phyloP scores from a whole-genome alignment of 2,888 invertebrate genomes.

The Pocota personata region DNA sequence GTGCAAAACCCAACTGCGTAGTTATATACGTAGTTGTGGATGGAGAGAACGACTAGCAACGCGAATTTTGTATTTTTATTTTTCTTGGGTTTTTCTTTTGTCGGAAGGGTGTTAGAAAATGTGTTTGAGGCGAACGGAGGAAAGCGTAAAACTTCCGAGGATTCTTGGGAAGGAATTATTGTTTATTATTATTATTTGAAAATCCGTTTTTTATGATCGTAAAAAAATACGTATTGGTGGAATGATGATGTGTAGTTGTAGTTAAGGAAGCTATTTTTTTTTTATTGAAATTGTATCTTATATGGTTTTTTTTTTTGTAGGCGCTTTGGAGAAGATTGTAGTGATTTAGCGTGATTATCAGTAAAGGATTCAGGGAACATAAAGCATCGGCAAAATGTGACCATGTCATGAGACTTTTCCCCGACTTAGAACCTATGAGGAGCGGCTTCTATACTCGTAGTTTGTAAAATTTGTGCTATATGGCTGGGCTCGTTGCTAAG shows the following conservation, averaged over 20 bases:
- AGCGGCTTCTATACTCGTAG: too few relatives aligned
- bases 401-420: too few relatives aligned
- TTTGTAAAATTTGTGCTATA: too few relatives aligned
- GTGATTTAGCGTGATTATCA: too few relatives aligned
- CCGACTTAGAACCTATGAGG: too few relatives aligned
- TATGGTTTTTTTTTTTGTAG: too few relatives aligned
- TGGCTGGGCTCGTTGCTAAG: too few relatives aligned
- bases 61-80: background rate
- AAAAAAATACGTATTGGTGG: background rate
- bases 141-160: conserved; percentile 20
- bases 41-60: background rate
- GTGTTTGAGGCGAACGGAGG: background rate
- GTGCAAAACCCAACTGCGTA: conserved; percentile 55
- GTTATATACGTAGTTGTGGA: background rate
- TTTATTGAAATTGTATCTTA: conserved; percentile 1
- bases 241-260: background rate
- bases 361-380: too few relatives aligned
- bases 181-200: conserved; percentile 39
- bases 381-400: too few relatives aligned
- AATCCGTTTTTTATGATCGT: conserved; percentile 23
- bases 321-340: background rate
- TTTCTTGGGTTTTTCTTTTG: background rate
- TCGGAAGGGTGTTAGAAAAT: background rate
- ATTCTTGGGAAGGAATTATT: conserved; percentile 20
- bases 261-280: background rate